phyloP scores from a whole-genome alignment of 2,113 vertebrate genomes.

The Atlantisia rogersi region DNA sequence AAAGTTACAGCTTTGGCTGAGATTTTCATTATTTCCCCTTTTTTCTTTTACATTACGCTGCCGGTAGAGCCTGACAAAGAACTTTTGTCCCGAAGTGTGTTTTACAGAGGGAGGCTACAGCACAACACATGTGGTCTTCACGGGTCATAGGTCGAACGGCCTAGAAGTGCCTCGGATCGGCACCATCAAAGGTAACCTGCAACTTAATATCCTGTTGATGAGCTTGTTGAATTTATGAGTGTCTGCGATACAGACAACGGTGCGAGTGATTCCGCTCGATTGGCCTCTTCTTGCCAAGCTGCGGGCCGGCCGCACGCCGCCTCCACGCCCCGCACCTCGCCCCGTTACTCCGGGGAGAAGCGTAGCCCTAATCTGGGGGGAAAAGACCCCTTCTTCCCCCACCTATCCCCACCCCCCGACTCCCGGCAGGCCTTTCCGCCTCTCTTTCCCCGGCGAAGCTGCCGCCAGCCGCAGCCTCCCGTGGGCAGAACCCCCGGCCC shows the following conservation, averaged over 20 bases:
- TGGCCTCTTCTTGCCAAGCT: not conserved
- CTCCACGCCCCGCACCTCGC: not conserved
- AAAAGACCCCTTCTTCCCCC: not conserved
- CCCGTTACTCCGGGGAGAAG: not conserved
- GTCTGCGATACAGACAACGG: conserved; percentile 61
- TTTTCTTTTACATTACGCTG: conserved; percentile 56
- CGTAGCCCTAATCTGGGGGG: not conserved
- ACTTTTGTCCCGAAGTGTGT: conserved; percentile 81
- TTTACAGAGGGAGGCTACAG: conserved; percentile 78
- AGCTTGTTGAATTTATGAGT: conserved; percentile 84
- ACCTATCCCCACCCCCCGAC: not conserved
- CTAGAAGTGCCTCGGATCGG: conserved; percentile 84
- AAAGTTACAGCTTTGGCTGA: conserved; percentile 72
- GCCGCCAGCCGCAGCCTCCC: not conserved
- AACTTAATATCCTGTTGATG: conserved; percentile 90
- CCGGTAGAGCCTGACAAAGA: conserved; percentile 70
- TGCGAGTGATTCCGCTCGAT: conserved; percentile 27
- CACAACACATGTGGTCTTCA: conserved; percentile 87
- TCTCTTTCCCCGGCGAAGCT: not conserved
- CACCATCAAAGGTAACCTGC: conserved; percentile 83
- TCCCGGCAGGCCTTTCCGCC: not conserved
- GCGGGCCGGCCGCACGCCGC: not conserved
- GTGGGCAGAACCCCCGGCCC: not conserved
- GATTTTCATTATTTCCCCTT: conserved; percentile 71
- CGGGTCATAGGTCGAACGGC: conserved; percentile 88